Evolutionary conservation across 2,113 vertebrate species (phyloP), one percentile per base, ranked within the genome.

Genomic region (Setophaga kirtlandii): DNA sequence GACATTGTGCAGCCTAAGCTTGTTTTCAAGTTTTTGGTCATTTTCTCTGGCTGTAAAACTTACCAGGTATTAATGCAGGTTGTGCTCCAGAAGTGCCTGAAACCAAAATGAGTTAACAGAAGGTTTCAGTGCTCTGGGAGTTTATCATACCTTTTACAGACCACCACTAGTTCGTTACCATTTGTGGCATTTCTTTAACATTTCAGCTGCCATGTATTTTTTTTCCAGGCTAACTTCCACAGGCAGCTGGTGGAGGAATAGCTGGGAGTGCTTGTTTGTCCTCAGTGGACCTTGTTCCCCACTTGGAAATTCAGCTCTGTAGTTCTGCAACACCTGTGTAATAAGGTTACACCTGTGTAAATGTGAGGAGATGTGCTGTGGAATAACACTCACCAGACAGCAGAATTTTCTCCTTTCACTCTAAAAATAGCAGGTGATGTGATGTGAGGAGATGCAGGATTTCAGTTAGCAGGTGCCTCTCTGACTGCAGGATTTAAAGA

Each of bases 301-400:
- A 2, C 75, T 91, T 74, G 64, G 49, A 92, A 83, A 22, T 83
- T 7, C 10, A 50, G 78, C 85, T 88, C 60, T 60, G 53, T 73
- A 58, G 47, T 35, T 81, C 64, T 89, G 56, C 50, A 71, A 28
- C 86, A 92, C 83, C 95, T 95, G 83, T 67, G 62, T 67, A 90
- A 81, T 87, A 92, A 97, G 89, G 91, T 95, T 96, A 78, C 83
- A 81, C 77, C 94, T 97, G 91, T 90, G 73, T 70, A 86, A 70
- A 90, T 83, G 89, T 90, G 91, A 92, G 79, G 86, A 89, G 93
- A 81, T 24, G 33, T 83, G 56, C 79, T 83, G 83, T 50, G 84
- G 81, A 87, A 63, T 87, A 92, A 30, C 79, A 63, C 67, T 76
- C 60, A 35, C 8, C 71, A 94, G 92, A 77, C 52, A 94, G 92